A percentile compares a stretch with the other conserved stretches of the same genome.
phyloP scores from a whole-genome alignment of 2,888 invertebrate genomes.

The Bimastos eiseni region DNA sequence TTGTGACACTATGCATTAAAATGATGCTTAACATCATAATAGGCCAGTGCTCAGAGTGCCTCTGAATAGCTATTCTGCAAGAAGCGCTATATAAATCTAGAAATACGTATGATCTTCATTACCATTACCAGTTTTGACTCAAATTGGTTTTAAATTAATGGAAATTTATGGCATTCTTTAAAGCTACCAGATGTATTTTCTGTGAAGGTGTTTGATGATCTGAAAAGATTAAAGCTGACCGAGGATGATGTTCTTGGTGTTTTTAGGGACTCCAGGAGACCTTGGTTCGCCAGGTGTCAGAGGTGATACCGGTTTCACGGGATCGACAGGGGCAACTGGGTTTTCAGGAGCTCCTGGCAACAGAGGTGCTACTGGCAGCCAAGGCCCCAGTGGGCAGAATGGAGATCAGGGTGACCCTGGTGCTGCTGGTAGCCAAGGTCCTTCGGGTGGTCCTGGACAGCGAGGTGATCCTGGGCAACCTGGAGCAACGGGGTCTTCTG shows the following conservation, averaged over 20 bases:
- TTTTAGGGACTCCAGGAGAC: slow-evolving; percentile 30
- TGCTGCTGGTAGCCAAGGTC: slow-evolving; percentile 32
- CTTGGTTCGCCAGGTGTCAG: slow-evolving; percentile 22
- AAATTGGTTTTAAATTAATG: neutral
- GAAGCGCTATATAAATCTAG: too few relatives aligned
- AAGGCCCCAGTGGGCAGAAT: slow-evolving; percentile 36
- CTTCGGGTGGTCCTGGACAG: slow-evolving; percentile 34
- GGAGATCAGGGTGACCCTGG: slow-evolving; percentile 40
- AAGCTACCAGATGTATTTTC: neutral
- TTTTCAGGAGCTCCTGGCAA: slow-evolving; percentile 35
- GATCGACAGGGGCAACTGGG: slow-evolving; percentile 43
- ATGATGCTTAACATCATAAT: too few relatives aligned
- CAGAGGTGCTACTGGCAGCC: slow-evolving; percentile 22
- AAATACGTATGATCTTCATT: too few relatives aligned
- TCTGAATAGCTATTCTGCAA: too few relatives aligned
- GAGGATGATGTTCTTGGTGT: neutral
- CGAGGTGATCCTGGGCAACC: slow-evolving; percentile 34
- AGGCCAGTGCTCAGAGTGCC: too few relatives aligned
- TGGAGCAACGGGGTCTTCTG: slow-evolving; percentile 36
- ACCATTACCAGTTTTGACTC: too few relatives aligned
- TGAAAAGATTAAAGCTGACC: neutral
- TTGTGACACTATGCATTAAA: too few relatives aligned
- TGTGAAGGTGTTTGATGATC: neutral
- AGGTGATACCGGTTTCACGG: slow-evolving; percentile 29
- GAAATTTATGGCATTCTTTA: neutral